Conservation (phyloP, 2,113 vertebrate species). For the Verasper variegatus region DNA sequence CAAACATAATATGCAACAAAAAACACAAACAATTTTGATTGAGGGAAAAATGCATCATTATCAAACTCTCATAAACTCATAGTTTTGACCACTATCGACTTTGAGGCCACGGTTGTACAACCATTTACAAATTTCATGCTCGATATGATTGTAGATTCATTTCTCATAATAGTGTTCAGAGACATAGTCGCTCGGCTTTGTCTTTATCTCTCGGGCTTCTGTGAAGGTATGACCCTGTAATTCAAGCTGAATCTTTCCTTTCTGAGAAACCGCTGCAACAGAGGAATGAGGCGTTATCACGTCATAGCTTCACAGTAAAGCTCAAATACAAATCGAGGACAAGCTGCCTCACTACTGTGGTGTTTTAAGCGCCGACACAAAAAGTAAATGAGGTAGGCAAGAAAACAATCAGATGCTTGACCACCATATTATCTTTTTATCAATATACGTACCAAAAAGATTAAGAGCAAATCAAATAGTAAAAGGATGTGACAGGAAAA, state of each 20-base stretch:
- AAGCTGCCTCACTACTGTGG: conserved; percentile 21
- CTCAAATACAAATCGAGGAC: conserved; percentile 21
- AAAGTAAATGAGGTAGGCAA: conserved; percentile 79
- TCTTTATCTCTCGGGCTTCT: conserved; percentile 24
- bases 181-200: not conserved
- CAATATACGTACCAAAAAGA: conserved; percentile 43
- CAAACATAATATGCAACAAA: conserved; percentile 23
- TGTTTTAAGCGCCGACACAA: conserved; percentile 26
- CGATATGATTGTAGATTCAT: not conserved
- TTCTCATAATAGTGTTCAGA: not conserved
- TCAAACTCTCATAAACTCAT: conserved; percentile 25
- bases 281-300: conserved; percentile 18
- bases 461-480: conserved; percentile 14
- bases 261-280: conserved; percentile 7
- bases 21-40: conserved; percentile 19
- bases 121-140: not conserved
- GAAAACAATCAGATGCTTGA: conserved; percentile 67
- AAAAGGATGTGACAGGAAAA: conserved; percentile 22
- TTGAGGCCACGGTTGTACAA: not conserved
- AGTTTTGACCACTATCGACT: not conserved
- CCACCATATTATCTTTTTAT: conserved; percentile 37
- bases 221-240: conserved; percentile 12
- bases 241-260: conserved; percentile 9
- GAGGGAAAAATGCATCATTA: conserved; percentile 30
- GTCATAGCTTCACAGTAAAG: conserved; percentile 45